Conservation (phyloP, 2,797 vertebrate species). For the Hydrolagus colliei region DNA sequence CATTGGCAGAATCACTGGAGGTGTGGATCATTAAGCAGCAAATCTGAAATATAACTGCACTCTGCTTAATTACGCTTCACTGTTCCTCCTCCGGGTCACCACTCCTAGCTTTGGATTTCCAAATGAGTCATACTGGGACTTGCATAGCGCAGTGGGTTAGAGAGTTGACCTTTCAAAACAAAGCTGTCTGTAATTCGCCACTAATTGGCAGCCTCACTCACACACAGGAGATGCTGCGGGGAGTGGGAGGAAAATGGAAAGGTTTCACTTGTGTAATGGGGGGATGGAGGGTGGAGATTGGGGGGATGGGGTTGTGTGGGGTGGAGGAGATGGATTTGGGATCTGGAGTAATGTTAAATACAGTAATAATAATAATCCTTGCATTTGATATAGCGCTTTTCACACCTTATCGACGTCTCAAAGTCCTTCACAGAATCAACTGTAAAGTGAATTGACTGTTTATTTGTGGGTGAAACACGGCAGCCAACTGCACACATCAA, state of each 20-base stretch:
- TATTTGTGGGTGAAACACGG: too few relatives aligned
- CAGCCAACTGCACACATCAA: too few relatives aligned
- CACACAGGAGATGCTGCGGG: background rate
- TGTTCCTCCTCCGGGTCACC: background rate
- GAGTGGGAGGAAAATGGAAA: background rate
- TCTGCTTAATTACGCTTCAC: background rate
- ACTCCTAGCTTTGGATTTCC: background rate
- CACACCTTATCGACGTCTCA: too few relatives aligned
- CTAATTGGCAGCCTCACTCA: slow-evolving; percentile 13
- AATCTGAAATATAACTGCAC: background rate
- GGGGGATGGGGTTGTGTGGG: too few relatives aligned
- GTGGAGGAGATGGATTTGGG: too few relatives aligned
- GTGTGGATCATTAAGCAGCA: background rate
- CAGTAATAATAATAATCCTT: too few relatives aligned
- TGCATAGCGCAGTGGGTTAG: background rate
- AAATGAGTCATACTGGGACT: background rate
- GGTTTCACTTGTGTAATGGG: background rate
- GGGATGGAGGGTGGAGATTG: too few relatives aligned
- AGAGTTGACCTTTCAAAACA: background rate
- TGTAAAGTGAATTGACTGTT: too few relatives aligned
- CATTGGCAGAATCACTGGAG: too few relatives aligned
- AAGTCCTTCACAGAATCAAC: too few relatives aligned
- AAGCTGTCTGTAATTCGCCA: background rate
- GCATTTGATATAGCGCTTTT: too few relatives aligned
- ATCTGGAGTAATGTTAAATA: too few relatives aligned